Percentiles rank a stretch among this genome's conserved stretches.
Conservation (phyloP, 2,888 invertebrate species). For the Erebia palarica region DNA sequence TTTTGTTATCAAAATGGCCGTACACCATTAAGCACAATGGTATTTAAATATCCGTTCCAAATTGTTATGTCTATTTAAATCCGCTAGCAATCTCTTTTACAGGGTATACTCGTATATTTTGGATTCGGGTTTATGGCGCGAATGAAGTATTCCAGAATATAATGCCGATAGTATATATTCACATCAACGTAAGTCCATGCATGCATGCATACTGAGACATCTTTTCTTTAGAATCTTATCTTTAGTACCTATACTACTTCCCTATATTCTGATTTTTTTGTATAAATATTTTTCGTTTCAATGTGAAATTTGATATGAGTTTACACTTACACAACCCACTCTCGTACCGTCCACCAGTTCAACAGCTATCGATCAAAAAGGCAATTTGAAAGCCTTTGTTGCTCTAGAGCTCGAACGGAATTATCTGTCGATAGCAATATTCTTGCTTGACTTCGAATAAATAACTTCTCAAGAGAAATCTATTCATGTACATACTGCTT, state of each 20-base stretch:
- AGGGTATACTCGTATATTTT: not conserved
- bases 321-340: conserved; percentile 3
- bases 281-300: not conserved
- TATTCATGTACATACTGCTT: not conserved
- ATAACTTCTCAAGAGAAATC: not conserved
- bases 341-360: not conserved
- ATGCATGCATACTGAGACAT: too few relatives aligned
- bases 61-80: not conserved
- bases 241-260: too few relatives aligned
- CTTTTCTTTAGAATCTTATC: too few relatives aligned
- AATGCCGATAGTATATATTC: not conserved
- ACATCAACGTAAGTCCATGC: not conserved
- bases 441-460: not conserved
- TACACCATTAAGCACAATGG: not conserved
- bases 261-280: not conserved
- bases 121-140: not conserved
- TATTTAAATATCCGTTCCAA: not conserved
- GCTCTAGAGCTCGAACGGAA: conserved; percentile 1
- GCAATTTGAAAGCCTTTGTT: conserved; percentile 14
- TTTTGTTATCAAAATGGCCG: conserved; percentile 3
- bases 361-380: conserved; percentile 10
- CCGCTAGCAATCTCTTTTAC: not conserved
- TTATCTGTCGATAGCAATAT: conserved; percentile 3
- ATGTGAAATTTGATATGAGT: not conserved
- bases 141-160: not conserved